Base-by-base conservation (phyloP, 2,113 vertebrate genomes). In the Ursus arctos region DNA sequence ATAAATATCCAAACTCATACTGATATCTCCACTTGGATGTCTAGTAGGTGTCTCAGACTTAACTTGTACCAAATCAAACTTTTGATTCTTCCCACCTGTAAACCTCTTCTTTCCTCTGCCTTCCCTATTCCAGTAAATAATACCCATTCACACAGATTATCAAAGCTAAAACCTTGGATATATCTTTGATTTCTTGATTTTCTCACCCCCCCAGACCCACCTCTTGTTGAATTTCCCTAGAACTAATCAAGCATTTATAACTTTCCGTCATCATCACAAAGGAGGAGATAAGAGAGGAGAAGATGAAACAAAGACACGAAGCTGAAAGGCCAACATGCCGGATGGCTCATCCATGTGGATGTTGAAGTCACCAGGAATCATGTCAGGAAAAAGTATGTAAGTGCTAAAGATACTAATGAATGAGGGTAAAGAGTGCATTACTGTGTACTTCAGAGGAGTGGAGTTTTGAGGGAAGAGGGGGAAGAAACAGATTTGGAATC, bases 181-280 rank as follows among this genome's bases (percentile, higher is more conserved):
- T 71, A 53, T 71, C 40, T 76, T 57, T 59, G 24, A 57, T 76
- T 83, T 59, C 15, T 71, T 92, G 24, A 84, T 77, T 89, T 77
- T 72, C 67, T 88, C 33, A 83, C 18, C 8, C 24, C 24, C 26
- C 43, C 33, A 76, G 31, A 76, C 24, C 43, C 36, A 88, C 36
- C 9, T 88, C 79, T 31, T 82, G 31, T 28, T 76, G 26, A 49
- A 10, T 36, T 49, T 18, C 40, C 65, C 59, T 76, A 79, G 51
- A 90, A 47, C 43, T 91, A 47, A 72, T 26, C n/a, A 72, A 80
- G 87, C 47, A 55, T 91, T 33, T 65, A 65, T 72, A 96, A 86
- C 47, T 43, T 55, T 36, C 47, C 72, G 53, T 86, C 11, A 16
- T 87, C 24, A 33, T 61, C 83, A 61, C 47, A 83, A n/a, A 59